A percentile compares a stretch with the other conserved stretches of the same genome.
Evolutionary conservation across 2,888 invertebrate species (phyloP).

Genomic region (Apodemia mormo): DNA sequence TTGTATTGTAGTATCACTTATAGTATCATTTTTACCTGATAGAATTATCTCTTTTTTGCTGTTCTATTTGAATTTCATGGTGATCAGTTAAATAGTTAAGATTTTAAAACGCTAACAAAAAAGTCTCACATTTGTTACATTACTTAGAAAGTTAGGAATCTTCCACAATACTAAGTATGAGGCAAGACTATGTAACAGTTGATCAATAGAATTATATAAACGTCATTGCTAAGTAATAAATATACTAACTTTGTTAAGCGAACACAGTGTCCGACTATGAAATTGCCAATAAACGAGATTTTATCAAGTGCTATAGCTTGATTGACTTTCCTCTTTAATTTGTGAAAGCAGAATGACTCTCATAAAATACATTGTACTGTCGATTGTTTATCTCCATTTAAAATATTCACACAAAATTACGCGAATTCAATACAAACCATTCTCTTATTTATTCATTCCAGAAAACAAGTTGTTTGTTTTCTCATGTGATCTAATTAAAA

Average conservation of each 20-base stretch:
- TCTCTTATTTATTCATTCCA: neutral
- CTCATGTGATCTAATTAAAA: no score
- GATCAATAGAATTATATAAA: neutral
- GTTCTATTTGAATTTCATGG: no score
- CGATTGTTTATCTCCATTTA: neutral
- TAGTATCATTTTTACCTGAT: no score
- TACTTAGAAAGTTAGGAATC: neutral
- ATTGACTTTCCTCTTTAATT: conserved; percentile 5
- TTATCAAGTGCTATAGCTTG: conserved; percentile 1
- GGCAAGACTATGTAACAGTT: neutral
- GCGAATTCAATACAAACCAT: neutral
- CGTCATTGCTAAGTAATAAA: neutral
- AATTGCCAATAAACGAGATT: conserved; percentile 9
- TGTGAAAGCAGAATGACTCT: conserved; percentile 3
- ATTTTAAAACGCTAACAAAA: no score
- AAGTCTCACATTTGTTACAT: neutral
- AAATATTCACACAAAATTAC: neutral
- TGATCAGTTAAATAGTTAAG: no score
- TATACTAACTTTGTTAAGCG: neutral
- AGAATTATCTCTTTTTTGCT: no score
- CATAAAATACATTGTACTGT: neutral
- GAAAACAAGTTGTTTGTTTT: neutral
- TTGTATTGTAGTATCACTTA: no score
- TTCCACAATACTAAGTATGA: no score
- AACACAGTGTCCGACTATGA: neutral